Base-by-base conservation (phyloP, 2,888 invertebrate genomes). In the Sphaerophoria taeniata region DNA sequence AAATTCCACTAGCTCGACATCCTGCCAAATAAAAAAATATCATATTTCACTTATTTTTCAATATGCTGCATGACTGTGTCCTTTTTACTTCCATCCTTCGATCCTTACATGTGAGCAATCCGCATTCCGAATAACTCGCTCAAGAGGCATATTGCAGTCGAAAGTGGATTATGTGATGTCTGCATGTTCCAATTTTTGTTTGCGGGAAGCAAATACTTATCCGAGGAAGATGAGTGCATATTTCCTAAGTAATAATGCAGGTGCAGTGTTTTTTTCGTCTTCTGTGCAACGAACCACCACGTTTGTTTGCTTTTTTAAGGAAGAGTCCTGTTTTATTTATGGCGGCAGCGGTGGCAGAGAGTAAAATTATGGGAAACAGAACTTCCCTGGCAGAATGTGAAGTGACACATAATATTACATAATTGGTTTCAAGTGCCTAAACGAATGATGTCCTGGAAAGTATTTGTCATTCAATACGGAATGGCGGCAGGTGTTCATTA, bases 311-410 rank as follows among this genome's bases (percentile, higher is more conserved):
- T 61, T 53, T 16, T 53, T 14, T 56, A 39, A 39, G 51, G 74
- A 80, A 56, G 80, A 80, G 49, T 75, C 69, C 69, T 55, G 69
- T 79, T 79, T 39, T 74, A 79, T 33, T 51, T 11, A 24, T 24
- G 24, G 24, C 24, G 24, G 24, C 24, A 24, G 24, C 1, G 24
- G 1, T 24, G 24, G 24, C 24, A 24, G 24, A 24, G 24, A 24
- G 24, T 1, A 24, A 2, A 24, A 24, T 16, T 2, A 51, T 51
- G 43, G 6, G 11, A 71, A 70, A 45, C 14, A 71, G 43, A 4
- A 33, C 9, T 58, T 58, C 43, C n/a, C 12, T 34, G 4, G 33
- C 58, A 49, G 34, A 43, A 60, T 60, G 7, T 58, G 5, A 14
- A 43, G 45, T 63, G 47, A 33, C 39, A 67, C 53, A 67, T 12